Conservation (phyloP, 37 sponge, comb jelly and placozoan genomes). For the Petrosia ficiformis region DNA sequence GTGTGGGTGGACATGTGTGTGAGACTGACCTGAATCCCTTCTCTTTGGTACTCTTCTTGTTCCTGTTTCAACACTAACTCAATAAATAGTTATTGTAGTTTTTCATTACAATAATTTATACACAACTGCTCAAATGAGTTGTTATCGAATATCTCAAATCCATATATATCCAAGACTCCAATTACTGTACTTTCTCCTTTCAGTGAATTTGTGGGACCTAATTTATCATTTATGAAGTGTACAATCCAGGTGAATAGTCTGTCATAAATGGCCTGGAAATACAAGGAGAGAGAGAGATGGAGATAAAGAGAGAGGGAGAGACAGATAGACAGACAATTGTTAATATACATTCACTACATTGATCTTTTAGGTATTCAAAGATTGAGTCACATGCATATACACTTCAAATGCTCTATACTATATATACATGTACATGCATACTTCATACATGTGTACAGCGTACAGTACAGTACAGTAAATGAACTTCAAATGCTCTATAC, state of each 20-base stretch:
- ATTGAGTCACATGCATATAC: too few relatives aligned
- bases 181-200: conserved; percentile 50
- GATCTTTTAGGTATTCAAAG: too few relatives aligned
- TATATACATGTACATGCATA: too few relatives aligned
- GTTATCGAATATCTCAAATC: conserved; percentile 79
- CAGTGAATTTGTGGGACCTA: conserved; percentile 38
- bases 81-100: conserved; percentile 95
- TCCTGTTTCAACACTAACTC: conserved; percentile 74
- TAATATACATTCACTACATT: conserved; percentile 6
- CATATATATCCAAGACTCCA: conserved; percentile 84
- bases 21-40: conserved; percentile 73
- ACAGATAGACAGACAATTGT: neutral
- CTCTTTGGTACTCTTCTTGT: conserved; percentile 81
- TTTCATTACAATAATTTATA: conserved; percentile 99
- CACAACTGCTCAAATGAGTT: conserved; percentile 98
- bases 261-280: conserved; percentile 72
- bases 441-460: too few relatives aligned
- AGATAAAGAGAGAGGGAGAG: too few relatives aligned
- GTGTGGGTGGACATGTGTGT: conserved; percentile 64
- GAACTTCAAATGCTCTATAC: too few relatives aligned
- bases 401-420: too few relatives aligned
- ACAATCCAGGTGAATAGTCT: conserved; percentile 79
- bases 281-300: too few relatives aligned
- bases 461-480: too few relatives aligned
- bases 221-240: conserved; percentile 46